Conservation (phyloP, 2,797 vertebrate species). For the Leucoraja ocellata region DNA sequence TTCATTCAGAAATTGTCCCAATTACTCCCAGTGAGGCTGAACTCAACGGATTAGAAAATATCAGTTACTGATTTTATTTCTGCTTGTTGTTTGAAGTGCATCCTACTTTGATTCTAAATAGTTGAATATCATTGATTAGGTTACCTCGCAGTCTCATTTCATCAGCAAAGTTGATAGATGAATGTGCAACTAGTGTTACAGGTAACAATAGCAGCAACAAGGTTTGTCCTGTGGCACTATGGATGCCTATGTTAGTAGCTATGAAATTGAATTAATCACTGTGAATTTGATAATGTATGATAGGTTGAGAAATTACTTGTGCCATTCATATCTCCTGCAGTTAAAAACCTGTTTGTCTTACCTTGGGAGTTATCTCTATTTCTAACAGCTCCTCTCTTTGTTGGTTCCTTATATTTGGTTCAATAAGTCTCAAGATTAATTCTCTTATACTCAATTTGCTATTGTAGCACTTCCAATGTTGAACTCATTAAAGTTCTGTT, state of each 20-base stretch:
- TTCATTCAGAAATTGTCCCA: neutral
- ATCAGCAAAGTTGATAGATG: neutral
- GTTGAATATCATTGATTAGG: neutral
- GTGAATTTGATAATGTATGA: neutral
- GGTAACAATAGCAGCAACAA: neutral
- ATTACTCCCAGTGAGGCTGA: neutral
- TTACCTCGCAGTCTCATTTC: neutral
- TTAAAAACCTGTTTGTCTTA: neutral
- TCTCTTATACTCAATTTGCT: neutral
- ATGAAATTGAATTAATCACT: neutral
- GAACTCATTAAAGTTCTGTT: neutral
- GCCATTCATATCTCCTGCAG: neutral
- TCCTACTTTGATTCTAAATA: neutral
- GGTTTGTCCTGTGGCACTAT: neutral
- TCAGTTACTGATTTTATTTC: neutral
- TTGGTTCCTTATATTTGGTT: constrained; percentile 3
- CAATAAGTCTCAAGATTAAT: neutral
- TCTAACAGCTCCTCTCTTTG: neutral
- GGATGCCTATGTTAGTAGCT: neutral
- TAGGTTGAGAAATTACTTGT: neutral
- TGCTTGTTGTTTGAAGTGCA: neutral
- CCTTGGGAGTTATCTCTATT: neutral
- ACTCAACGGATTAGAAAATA: too few species aligned
- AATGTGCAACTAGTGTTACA: neutral
- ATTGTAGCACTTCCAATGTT: neutral